Percentiles rank a stretch among this genome's conserved stretches.
Evolutionary conservation across 2,113 vertebrate genomes (phyloP).

Genomic region (Anser brachyrhynchus): DNA sequence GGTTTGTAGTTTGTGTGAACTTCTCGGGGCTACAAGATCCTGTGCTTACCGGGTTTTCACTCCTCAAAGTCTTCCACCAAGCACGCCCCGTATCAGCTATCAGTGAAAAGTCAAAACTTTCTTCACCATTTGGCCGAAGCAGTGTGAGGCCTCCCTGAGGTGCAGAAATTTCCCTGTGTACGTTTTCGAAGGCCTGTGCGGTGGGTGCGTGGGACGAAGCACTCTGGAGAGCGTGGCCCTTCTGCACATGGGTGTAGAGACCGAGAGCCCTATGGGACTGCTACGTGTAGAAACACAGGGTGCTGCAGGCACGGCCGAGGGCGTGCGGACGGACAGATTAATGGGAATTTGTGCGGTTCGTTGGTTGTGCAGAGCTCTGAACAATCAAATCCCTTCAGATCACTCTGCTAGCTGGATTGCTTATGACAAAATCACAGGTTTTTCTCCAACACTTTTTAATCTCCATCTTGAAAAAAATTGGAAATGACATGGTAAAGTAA

Average conservation of each 20-base stretch:
- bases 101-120: not conserved
- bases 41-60: not conserved
- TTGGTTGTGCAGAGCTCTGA: constrained; percentile 18
- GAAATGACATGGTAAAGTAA: constrained; percentile 62
- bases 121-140: rapidly evolving
- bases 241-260: rapidly evolving
- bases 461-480: constrained; percentile 57
- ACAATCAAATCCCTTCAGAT: constrained; percentile 47
- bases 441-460: constrained; percentile 56
- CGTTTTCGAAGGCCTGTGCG: not conserved
- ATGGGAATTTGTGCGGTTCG: constrained; percentile 22
- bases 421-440: constrained; percentile 66
- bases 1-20: not conserved
- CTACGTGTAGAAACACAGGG: not conserved
- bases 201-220: rapidly evolving
- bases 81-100: not conserved
- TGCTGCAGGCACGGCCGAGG: not conserved
- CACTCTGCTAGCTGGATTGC: constrained; percentile 29
- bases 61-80: not conserved
- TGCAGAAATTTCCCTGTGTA: rapidly evolving
- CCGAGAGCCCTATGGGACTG: rapidly evolving
- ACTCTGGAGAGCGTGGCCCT: not conserved
- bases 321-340: constrained; percentile 28
- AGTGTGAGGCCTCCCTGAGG: rapidly evolving
- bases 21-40: not conserved